Percentiles rank a stretch among this genome's conserved stretches.
phyloP scores from a whole-genome alignment of 1,140 invertebrate genomes.

The Conopomorpha cramerella region DNA sequence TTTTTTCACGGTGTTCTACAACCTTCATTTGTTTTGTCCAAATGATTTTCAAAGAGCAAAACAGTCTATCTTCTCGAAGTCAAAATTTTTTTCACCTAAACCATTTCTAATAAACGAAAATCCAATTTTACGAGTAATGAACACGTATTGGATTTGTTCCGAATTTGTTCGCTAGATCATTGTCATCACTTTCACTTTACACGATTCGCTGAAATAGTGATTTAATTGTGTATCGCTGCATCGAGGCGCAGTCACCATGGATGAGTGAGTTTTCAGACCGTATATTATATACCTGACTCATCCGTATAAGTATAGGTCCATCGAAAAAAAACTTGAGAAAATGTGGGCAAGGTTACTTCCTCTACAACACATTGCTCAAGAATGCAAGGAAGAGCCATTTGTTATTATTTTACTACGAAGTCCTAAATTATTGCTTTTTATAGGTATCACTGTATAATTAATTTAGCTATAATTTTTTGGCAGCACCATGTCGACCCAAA shows the following conservation, averaged over 20 bases:
- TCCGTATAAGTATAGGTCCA: too few relatives aligned
- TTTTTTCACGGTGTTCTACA: conserved; percentile 50
- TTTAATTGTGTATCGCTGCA: conserved; percentile 31
- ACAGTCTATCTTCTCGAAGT: conserved; percentile 45
- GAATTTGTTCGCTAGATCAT: conserved; percentile 56
- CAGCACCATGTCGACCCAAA: conserved; percentile 57
- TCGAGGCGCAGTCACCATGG: conserved; percentile 39
- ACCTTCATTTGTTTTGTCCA: conserved; percentile 54
- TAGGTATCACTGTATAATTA: too few relatives aligned
- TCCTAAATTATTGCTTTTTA: too few relatives aligned
- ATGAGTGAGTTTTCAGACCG: conserved; percentile 48
- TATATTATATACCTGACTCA: too few relatives aligned
- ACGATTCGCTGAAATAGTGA: conserved; percentile 39
- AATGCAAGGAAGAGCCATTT: too few relatives aligned
- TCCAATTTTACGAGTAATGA: conserved; percentile 52
- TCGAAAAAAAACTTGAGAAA: too few relatives aligned
- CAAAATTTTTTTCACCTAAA: conserved; percentile 48
- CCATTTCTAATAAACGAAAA: conserved; percentile 45
- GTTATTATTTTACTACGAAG: too few relatives aligned
- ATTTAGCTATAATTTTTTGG: too few relatives aligned
- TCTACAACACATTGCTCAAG: too few relatives aligned
- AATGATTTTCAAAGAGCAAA: conserved; percentile 50
- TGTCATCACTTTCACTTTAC: conserved; percentile 60
- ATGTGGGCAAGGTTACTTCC: conserved; percentile 46
- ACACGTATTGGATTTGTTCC: conserved; percentile 58